Base-by-base conservation (phyloP, 2,888 invertebrate genomes). In the Protodeltote pygarga region DNA sequence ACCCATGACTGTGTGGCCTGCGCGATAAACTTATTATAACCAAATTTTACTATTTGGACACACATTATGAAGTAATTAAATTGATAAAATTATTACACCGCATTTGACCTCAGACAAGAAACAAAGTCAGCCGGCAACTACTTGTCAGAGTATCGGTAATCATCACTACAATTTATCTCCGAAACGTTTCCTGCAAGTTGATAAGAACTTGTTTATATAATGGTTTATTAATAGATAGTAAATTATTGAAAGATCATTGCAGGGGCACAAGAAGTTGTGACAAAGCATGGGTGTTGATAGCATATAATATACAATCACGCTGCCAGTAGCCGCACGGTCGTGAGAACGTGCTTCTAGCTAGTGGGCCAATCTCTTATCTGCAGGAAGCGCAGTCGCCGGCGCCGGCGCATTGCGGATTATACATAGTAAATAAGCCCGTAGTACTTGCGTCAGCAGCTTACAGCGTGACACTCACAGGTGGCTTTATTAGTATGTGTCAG, bases 301-400 rank as follows among this genome's bases (percentile, higher is more conserved):
- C 35, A 16, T 60, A 16, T 32, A 41, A 32, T 21, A 51, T 20
- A 35, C 38, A 33, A 37, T 52, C 35, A 34, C 29, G 17, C 38
- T 38, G 46, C 45, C 41, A 42, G 53, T 51, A 61, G 57, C 62
- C 47, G n/a, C n/a, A 57, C 59, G 67, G 73, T 75, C 77, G 74
- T 78, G 83, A 83, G 82, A 86, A 83, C 75, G 71, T 77, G 75
- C 72, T 65, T 61, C 63, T 65, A 78, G 76, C 63, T 65, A 78
- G 76, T 79, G 75, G 75, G 74, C 78, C 67, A 75, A 74, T 78
- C 80, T 89, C 80, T 89, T 91, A 90, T 90, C 89, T 79, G 71
- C 88, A 89, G 90, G 91, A 91, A 89, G 81, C 75, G 72, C 69
- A 74, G 77, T 74, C 75, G 81, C 75, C 79, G 81, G 80, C 81